These are phyloP conservation scores for Crocallis elinguaria DNA, from an alignment of 2,888 invertebrate genomes.

Conservation along the genomic window DNA sequence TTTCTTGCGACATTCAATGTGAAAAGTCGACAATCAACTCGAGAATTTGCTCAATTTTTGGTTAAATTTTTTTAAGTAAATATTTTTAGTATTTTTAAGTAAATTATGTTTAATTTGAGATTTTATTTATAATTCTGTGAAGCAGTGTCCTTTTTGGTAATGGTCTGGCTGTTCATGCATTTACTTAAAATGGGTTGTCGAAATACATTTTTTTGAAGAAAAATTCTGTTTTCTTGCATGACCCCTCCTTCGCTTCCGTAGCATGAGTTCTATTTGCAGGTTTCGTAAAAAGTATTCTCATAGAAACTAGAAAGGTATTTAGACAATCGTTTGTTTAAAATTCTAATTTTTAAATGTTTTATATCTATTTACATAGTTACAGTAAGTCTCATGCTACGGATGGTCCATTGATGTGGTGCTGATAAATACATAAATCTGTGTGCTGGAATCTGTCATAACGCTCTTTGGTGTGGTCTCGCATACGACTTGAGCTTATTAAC, in stretches of 20 bases:
- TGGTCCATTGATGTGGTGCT: constrained; percentile 18
- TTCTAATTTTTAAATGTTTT: neutral
- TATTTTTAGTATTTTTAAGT: neutral
- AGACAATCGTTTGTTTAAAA: neutral
- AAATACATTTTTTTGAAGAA: constrained; percentile 76
- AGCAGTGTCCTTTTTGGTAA: constrained; percentile 56
- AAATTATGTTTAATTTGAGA: constrained; percentile 23
- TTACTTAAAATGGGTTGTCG: constrained; percentile 73
- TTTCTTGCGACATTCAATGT: too few species aligned
- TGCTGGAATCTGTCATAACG: constrained; percentile 27
- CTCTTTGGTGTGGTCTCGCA: constrained; percentile 41
- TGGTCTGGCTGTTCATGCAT: constrained; percentile 72
- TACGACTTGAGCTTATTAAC: constrained; percentile 35
- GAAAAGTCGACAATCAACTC: neutral
- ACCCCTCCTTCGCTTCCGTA: constrained; percentile 59
- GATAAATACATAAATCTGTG: constrained; percentile 12
- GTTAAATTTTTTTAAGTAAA: neutral
- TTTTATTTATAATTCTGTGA: too few species aligned
- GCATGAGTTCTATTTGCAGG: constrained; percentile 51
- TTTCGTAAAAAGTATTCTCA: neutral
- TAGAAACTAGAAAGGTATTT: neutral
- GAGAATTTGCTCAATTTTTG: constrained; percentile 3
- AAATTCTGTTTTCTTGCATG: constrained; percentile 83
- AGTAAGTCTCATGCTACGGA: constrained; percentile 25
- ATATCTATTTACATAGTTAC: neutral